Evolutionary conservation across 2,888 invertebrate genomes (phyloP).

Genomic region (Branchinecta sandiegonensis): DNA sequence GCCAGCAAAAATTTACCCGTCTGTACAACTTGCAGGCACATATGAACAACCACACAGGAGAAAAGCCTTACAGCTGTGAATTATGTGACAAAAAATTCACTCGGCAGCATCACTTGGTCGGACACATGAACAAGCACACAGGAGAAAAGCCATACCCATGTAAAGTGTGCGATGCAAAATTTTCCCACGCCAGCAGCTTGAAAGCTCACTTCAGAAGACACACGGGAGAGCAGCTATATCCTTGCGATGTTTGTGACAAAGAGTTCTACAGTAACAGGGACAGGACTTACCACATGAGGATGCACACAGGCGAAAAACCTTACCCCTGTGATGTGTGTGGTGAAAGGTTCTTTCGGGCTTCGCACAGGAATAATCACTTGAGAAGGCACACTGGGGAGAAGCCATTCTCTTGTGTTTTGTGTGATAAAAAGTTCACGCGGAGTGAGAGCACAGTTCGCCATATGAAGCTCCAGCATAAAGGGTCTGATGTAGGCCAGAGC

Average conservation of each 20-base stretch:
- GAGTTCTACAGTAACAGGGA: neutral
- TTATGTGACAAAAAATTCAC: slow-evolving; percentile 28
- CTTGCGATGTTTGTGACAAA: neutral
- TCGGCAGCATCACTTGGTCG: slow-evolving; percentile 28
- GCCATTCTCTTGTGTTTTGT: no score
- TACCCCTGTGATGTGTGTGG: slow-evolving; percentile 3
- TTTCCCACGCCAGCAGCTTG: neutral
- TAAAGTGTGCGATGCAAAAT: slow-evolving; percentile 12
- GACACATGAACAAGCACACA: slow-evolving; percentile 27
- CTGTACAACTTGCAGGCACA: slow-evolving; percentile 28
- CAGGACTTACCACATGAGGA: neutral
- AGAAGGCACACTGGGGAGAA: no score
- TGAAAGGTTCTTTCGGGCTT: neutral
- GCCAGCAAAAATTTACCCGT: slow-evolving; percentile 28
- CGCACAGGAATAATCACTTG: no score
- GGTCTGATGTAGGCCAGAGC: no score
- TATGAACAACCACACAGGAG: slow-evolving; percentile 26
- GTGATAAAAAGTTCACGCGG: no score
- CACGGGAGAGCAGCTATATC: neutral
- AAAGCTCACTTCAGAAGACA: neutral
- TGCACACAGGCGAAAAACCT: slow-evolving; percentile 2
- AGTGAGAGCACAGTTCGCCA: no score
- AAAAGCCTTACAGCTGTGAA: slow-evolving; percentile 27
- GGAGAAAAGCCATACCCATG: slow-evolving; percentile 22
- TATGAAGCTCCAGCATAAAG: no score